Evolutionary conservation across 2,113 vertebrate genomes (phyloP).

Genomic region (Isichthys henryi): DNA sequence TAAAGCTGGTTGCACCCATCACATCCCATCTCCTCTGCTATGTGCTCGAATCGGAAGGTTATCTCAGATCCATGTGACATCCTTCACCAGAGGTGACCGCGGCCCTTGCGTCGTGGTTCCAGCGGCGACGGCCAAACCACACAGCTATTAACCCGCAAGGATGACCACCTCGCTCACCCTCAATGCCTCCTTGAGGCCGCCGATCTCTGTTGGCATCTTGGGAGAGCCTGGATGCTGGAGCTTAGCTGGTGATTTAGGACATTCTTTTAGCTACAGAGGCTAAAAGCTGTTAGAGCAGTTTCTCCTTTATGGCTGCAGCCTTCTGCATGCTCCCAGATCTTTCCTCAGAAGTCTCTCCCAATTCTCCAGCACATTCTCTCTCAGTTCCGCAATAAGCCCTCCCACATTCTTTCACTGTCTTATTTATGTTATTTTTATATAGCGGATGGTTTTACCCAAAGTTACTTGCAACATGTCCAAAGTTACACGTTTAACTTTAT

Average conservation of each 20-base stretch:
- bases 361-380: background rate
- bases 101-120: background rate
- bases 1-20: background rate
- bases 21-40: too few relatives aligned
- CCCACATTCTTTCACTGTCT: background rate
- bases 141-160: background rate
- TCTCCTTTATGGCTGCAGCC: background rate
- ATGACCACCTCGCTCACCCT: background rate
- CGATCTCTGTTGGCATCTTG: background rate
- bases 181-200: background rate
- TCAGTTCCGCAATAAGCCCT: background rate
- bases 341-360: background rate
- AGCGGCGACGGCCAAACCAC: background rate
- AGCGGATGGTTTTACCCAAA: background rate
- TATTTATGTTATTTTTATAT: background rate
- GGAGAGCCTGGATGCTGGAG: background rate
- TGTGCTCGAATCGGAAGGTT: too few relatives aligned
- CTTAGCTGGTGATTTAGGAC: background rate
- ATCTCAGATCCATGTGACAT: background rate
- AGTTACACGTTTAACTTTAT: background rate
- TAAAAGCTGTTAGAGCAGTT: background rate
- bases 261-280: background rate
- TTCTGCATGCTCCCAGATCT: background rate
- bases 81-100: background rate
- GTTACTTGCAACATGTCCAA: background rate